Base-by-base conservation (phyloP, 2,113 vertebrate species). In the Pipa parva region DNA sequence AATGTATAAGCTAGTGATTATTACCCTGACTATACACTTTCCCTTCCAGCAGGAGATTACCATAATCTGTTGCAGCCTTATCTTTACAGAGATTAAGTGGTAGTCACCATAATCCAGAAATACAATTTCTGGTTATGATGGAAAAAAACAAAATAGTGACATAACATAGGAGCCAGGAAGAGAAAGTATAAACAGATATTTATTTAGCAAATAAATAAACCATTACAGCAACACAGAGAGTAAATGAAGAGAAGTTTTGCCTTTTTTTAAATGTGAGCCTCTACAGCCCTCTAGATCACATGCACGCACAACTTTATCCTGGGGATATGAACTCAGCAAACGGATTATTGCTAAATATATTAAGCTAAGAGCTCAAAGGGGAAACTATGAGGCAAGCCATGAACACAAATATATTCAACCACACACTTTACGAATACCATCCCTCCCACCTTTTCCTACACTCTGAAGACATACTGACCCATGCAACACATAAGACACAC, bases 401-500 rank as follows among this genome's bases (percentile, higher is more conserved):
- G n/a, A 15, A 18, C 21, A 42, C 65, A 20, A 22, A 31, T 31
- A 50, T 20, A 62, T 71, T 65, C 60, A 57, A 72, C 36, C 49
- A 2, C 51, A 63, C 37, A 71, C 39, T 5, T 11, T 5, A 1
- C 22, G 15, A 51, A 67, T 8, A 45, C 12, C 3, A 36, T 68
- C 15, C 8, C 49, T 61, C 39, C 49, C 27, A 11, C 2, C 15
- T 8, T 11, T 15, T 13, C 26, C 55, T 50, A 22, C 15, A 11
- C 33, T 22, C 18, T 24, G 17, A 27, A 24, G 26, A 37, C 50
- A 70, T 87, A 96, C 95, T 88, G 76, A 98, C 96, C 96, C 76
- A 95, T 85, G 79, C 96, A 98, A 85, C 95, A 98, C 96, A 98
- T 97, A 80, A 87, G 90, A 63, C 91, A 88, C 77, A 86, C 88